phyloP scores from a whole-genome alignment of 2,888 invertebrate genomes.

The Allacma fusca region DNA sequence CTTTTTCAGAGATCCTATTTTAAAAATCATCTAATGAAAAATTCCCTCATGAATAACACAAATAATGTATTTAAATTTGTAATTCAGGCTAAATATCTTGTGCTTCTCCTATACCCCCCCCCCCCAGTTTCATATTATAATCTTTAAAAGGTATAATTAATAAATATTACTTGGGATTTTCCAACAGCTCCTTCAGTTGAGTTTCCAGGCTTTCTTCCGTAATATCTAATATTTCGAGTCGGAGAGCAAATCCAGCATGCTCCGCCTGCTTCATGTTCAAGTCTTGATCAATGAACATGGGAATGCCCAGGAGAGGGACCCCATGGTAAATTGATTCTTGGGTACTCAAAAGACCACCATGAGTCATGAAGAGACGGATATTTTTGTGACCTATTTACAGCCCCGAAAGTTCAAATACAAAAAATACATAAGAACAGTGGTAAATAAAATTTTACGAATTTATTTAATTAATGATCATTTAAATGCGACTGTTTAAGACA shows the following conservation, averaged over 20 bases:
- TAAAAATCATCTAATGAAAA: too few species aligned
- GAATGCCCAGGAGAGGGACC: conserved; percentile 69
- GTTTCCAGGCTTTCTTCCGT: conserved; percentile 65
- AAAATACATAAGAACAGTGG: too few species aligned
- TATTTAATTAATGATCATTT: background rate
- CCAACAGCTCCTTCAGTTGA: conserved; percentile 44
- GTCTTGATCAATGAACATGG: conserved; percentile 68
- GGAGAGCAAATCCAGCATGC: conserved; percentile 67
- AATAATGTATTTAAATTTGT: too few species aligned
- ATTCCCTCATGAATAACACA: too few species aligned
- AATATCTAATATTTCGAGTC: conserved; percentile 66
- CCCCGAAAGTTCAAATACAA: too few species aligned
- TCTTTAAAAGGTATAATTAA: background rate
- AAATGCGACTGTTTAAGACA: too few species aligned
- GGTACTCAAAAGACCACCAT: conserved; percentile 73
- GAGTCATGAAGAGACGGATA: conserved; percentile 71
- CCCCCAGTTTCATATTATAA: background rate
- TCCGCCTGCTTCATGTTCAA: conserved; percentile 69
- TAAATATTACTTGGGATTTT: conserved; percentile 45
- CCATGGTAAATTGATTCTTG: conserved; percentile 72
- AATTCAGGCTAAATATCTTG: too few species aligned
- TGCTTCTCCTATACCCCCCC: too few species aligned
- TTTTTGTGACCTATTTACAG: conserved; percentile 67
- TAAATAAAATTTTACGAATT: background rate
- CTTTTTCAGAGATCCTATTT: too few species aligned